Base-by-base conservation (phyloP, 2,888 invertebrate species). In the Rhogogaster chlorosoma region DNA sequence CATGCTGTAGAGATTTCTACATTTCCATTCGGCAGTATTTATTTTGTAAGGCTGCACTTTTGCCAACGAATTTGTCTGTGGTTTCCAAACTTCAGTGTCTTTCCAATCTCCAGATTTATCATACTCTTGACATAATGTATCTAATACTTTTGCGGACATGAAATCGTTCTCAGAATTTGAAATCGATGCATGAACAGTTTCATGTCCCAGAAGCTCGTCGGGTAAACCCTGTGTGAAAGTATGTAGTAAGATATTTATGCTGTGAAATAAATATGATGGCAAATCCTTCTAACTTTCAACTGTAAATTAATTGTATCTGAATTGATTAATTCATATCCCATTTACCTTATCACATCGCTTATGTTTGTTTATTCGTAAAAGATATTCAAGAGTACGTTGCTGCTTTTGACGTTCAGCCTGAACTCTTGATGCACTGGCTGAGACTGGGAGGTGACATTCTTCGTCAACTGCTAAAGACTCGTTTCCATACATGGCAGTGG, bases 1-100 rank as follows among this genome's bases (percentile, higher is more conserved):
- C 45, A 90, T 80, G 83, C 89, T 90, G 84, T 90, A 90, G 7
- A 89, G 85, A 88, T 90, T 91, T 85, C 86, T 89, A 64, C 87
- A 89, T 84, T 89, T 91, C 87, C 88, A 89, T 36, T 91, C 89
- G 0, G 84, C 22, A 42, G 53, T 29, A 38, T 86, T 73, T 29
- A 18, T 85, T 84, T 87, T 75, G 77, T 87, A 32, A 82, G 29
- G 22, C 57, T 80, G 49, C 45, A 77, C 57, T 29, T 70, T 10
- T 61, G 36, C 83, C 70, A 84, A 26, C 6, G 15, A 6, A 36
- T 29, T 36, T 53, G 12, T 15, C n/a, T 32, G 78, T n/a, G 18
- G 32, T 32, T 57, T 57, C 61, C 83, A 22, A 32, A 10, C 45
- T 38, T 73, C 84, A 12, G 86, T 86, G 32, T 87, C 86, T 10